Base-by-base conservation (phyloP, 1,140 invertebrate genomes). In the Drosophila bocqueti region DNA sequence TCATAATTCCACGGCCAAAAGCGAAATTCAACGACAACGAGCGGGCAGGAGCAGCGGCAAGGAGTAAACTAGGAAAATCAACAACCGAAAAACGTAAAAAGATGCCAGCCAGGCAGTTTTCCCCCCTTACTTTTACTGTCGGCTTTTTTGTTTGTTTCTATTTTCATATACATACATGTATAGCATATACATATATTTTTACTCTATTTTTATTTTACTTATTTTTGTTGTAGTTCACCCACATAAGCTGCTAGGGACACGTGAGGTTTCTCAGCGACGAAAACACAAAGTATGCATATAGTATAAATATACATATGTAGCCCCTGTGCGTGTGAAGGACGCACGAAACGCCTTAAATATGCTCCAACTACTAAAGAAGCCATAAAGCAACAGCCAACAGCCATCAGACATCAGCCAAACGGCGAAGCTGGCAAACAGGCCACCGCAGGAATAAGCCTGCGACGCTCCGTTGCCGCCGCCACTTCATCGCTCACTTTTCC, bases 361-460 rank as follows among this genome's bases (percentile, higher is more conserved):
- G 81, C 81, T 83, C 75, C 61, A 83, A 83, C 81, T 79, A 79
- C 81, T 83, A 83, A 83, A 83, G 81, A 83, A 83, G 81, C 81
- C 81, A 83, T 83, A 83, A 83, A 83, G 81, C 76, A 83, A 71
- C 65, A 78, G 55, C 75, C 81, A 69, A 69, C 80, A 83, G 81
- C 80, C 81, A 79, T 76, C 82, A 79, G 74, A 65, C 59, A 61
- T 62, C 55, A 74, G 45, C 43, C 57, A 63, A 62, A 59, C 79
- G 81, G 81, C 66, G 76, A 79, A 55, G 59, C 81, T 72, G 74
- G 76, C 61, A 68, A 81, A 74, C 58, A 49, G 77, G 72, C 52
- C 73, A 79, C 78, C 76, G 62, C 72, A 71, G 68, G 58, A 81
- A 52, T 43, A 80, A 79, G 60, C 77, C 55, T 58, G 45, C 34